phyloP scores from a whole-genome alignment of 2,888 invertebrate species.

The Spodoptera littoralis region DNA sequence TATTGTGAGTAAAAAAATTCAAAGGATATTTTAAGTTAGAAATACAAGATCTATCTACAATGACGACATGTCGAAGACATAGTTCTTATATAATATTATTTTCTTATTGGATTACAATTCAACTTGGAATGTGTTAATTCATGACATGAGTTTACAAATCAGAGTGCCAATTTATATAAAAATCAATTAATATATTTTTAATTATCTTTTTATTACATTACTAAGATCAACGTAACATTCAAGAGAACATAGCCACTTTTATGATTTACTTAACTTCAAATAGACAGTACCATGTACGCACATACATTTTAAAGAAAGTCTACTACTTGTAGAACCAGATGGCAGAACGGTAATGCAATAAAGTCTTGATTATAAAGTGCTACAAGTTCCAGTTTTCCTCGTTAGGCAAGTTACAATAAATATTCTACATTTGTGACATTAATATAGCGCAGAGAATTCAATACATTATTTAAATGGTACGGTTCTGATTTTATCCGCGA shows the following conservation, averaged over 20 bases:
- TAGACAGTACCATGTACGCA: neutral
- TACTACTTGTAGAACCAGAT: neutral
- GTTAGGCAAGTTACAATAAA: constrained; percentile 2
- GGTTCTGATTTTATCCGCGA: neutral
- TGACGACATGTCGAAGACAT: no score
- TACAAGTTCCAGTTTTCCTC: constrained; percentile 1
- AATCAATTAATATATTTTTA: no score
- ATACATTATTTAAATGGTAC: constrained; percentile 15
- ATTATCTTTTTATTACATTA: no score
- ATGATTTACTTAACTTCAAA: no score
- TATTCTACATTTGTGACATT: constrained; percentile 14
- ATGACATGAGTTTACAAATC: no score
- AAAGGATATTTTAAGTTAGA: no score
- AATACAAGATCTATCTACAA: no score
- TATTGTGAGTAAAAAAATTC: no score
- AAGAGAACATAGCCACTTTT: no score
- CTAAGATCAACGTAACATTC: no score
- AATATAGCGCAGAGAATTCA: constrained; percentile 9
- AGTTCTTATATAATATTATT: neutral
- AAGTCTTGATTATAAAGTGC: constrained; percentile 11
- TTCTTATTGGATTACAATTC: constrained; percentile 3
- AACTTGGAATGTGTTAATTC: neutral
- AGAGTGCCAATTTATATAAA: no score
- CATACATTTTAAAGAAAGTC: no score
- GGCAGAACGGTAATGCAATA: constrained; percentile 2